A percentile compares a stretch with the other conserved stretches of the same genome.
These are phyloP conservation scores for Dichetophora obliterata DNA, from an alignment of 2,888 invertebrate genomes.

Conservation along the genomic window DNA sequence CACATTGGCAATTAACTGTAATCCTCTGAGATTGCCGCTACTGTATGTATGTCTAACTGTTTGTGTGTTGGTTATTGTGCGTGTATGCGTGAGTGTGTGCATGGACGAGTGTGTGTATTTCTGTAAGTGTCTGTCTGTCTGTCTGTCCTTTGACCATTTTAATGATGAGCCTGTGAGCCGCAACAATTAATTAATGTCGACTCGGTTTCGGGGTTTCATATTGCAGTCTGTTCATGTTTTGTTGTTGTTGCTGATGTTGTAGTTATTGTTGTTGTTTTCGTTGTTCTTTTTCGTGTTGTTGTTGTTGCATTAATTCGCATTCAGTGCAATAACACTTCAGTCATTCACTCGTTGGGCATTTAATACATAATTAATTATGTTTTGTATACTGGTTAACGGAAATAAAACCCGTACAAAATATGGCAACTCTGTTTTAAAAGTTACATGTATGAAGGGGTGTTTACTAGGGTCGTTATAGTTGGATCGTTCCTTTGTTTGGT, in stretches of 20 bases:
- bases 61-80: background rate
- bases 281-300: too few relatives aligned
- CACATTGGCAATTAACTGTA: constrained; percentile 19
- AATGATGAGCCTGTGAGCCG: constrained; percentile 36
- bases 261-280: background rate
- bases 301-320: background rate
- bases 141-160: constrained; percentile 28
- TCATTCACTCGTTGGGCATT: constrained; percentile 6
- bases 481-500: too few relatives aligned
- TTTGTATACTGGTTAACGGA: background rate
- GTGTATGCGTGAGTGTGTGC: background rate
- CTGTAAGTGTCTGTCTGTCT: background rate
- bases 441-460: too few relatives aligned
- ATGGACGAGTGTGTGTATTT: too few relatives aligned
- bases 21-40: constrained; percentile 18
- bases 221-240: background rate
- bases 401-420: background rate
- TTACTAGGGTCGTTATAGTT: too few relatives aligned
- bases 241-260: background rate
- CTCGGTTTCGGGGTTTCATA: constrained; percentile 1
- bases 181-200: constrained; percentile 35
- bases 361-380: constrained; percentile 27
- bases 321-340: background rate
- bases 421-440: background rate
- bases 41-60: background rate